A percentile compares a stretch with the other conserved stretches of the same genome.
These are phyloP conservation scores for Zoanthus gigantus DNA, from an alignment of 92 coral and sea anemone species.

Conservation along the genomic window DNA sequence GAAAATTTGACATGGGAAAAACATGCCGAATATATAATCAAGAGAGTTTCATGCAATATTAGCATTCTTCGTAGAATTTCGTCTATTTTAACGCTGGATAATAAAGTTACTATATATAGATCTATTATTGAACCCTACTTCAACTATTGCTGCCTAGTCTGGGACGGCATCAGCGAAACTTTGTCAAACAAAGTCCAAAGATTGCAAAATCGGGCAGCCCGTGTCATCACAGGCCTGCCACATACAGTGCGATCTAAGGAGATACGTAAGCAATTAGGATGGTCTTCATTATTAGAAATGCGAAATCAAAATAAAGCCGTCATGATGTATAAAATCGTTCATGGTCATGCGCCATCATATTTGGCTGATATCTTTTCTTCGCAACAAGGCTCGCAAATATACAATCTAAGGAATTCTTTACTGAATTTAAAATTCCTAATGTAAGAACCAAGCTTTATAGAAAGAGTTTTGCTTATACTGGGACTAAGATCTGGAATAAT, in stretches of 20 bases:
- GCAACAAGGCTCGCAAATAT: slow-evolving; percentile 36
- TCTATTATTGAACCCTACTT: slow-evolving; percentile 44
- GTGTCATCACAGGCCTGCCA: slow-evolving; percentile 50
- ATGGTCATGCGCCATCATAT: slow-evolving; percentile 50
- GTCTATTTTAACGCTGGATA: slow-evolving; percentile 19
- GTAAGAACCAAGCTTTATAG: slow-evolving; percentile 41
- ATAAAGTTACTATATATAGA: slow-evolving; percentile 40
- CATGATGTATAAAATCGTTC: slow-evolving; percentile 47
- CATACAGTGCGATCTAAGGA: slow-evolving; percentile 42
- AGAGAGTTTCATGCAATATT: slow-evolving; percentile 35
- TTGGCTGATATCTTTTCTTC: slow-evolving; percentile 44
- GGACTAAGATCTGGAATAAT: slow-evolving; percentile 46
- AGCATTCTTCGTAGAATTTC: slow-evolving; percentile 27
- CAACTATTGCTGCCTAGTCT: slow-evolving; percentile 60
- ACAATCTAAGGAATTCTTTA: slow-evolving; percentile 38
- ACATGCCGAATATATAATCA: slow-evolving; percentile 36
- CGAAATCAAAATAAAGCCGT: slow-evolving; percentile 42
- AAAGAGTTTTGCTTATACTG: slow-evolving; percentile 51
- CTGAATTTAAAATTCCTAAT: slow-evolving; percentile 42
- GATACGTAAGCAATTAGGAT: slow-evolving; percentile 30
- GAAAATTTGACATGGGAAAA: slow-evolving; percentile 55
- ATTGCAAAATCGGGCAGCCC: slow-evolving; percentile 59
- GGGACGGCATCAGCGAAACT: slow-evolving; percentile 53
- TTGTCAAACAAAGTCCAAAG: slow-evolving; percentile 52
- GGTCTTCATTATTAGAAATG: slow-evolving; percentile 37